Evolutionary conservation across 2,888 invertebrate species (phyloP).

Genomic region (Pseudeuparius sepicola): DNA sequence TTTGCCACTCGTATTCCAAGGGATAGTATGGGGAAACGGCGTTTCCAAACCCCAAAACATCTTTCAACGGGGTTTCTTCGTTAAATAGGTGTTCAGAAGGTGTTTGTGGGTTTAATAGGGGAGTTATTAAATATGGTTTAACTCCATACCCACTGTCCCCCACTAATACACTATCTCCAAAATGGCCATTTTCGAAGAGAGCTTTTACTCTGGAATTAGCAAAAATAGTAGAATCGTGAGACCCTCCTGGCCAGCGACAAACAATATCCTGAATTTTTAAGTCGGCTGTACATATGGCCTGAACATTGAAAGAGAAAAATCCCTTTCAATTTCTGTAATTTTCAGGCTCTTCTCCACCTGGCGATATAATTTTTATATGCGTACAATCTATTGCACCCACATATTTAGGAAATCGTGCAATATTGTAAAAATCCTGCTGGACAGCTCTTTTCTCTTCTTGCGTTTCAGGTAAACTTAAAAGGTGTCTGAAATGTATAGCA

Average conservation of each 20-base stretch:
- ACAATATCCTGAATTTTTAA: conserved; percentile 24
- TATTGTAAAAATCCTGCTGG: conserved; percentile 4
- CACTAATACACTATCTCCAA: conserved; percentile 2
- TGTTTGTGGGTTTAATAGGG: not conserved
- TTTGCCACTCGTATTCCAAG: conserved; percentile 25
- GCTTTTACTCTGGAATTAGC: not conserved
- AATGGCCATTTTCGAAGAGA: conserved; percentile 6
- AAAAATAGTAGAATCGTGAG: conserved; percentile 22
- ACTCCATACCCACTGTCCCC: conserved; percentile 3
- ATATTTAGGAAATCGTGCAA: conserved; percentile 19
- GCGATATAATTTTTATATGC: conserved; percentile 28
- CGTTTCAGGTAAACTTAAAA: not conserved
- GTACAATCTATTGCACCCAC: conserved; percentile 28
- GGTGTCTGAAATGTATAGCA: not conserved
- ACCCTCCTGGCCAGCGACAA: conserved; percentile 26
- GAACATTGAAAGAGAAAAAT: conserved; percentile 26
- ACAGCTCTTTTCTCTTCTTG: not conserved
- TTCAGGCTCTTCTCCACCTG: conserved; percentile 26
- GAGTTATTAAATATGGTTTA: not conserved
- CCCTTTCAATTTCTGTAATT: conserved; percentile 25
- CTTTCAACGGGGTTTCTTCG: conserved; percentile 25
- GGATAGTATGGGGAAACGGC: conserved; percentile 28
- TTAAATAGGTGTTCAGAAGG: not conserved
- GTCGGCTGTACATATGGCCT: conserved; percentile 24
- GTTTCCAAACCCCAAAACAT: conserved; percentile 26